These are phyloP conservation scores for Drosophila imparisetae DNA, from an alignment of 2,888 invertebrate genomes.

Conservation along the genomic window DNA sequence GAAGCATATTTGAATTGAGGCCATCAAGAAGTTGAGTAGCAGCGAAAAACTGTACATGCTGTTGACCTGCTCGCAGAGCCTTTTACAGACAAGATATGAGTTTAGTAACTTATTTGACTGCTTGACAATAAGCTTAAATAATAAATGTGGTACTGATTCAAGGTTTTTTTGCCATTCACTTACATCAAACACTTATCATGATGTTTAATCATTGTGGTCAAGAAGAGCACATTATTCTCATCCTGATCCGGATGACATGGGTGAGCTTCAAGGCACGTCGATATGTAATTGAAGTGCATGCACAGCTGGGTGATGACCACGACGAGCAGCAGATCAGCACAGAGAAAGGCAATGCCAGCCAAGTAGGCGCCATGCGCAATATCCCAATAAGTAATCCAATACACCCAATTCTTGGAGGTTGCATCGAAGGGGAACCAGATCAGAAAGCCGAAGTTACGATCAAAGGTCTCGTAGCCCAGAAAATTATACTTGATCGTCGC, in stretches of 20 bases:
- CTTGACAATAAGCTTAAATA: background rate
- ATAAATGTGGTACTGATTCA: background rate
- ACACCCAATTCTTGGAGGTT: conserved; percentile 54
- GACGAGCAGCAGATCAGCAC: conserved; percentile 76
- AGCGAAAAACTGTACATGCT: conserved; percentile 71
- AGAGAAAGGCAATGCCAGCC: conserved; percentile 75
- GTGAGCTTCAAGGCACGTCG: conserved; percentile 50
- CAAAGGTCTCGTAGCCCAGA: conserved; percentile 66
- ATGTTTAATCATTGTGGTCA: conserved; percentile 58
- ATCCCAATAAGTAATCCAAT: conserved; percentile 66
- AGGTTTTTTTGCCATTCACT: conserved; percentile 30
- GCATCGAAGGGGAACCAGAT: conserved; percentile 81
- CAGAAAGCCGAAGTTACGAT: conserved; percentile 72
- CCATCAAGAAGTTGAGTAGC: conserved; percentile 81
- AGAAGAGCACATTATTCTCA: conserved; percentile 55
- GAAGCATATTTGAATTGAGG: conserved; percentile 82
- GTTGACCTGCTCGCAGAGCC: conserved; percentile 73
- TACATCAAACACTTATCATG: conserved; percentile 78
- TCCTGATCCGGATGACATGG: conserved; percentile 40
- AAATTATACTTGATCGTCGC: conserved; percentile 67
- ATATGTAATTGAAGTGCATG: conserved; percentile 78
- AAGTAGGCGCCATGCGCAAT: conserved; percentile 72
- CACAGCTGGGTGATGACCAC: conserved; percentile 77
- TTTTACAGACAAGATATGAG: conserved; percentile 27
- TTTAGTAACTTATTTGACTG: background rate